These are phyloP conservation scores for Bombus waltoni DNA, from an alignment of 1,140 invertebrate genomes.

Conservation along the genomic window DNA sequence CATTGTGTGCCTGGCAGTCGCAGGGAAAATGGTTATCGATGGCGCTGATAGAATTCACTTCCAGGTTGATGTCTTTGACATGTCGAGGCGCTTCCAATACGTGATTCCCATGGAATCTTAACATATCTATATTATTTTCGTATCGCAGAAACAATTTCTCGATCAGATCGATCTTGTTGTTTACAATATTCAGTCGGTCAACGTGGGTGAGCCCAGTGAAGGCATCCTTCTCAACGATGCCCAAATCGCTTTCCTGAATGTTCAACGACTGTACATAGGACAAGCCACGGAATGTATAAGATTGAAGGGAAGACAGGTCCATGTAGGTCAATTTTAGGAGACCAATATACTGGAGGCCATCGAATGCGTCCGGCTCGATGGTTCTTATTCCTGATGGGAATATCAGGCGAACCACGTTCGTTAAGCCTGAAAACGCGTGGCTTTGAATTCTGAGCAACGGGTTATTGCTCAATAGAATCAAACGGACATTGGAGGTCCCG, in stretches of 20 bases:
- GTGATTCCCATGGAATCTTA: slow-evolving; percentile 91
- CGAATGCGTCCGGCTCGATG: slow-evolving; percentile 90
- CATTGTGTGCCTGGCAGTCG: slow-evolving; percentile 90
- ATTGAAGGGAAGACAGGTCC: slow-evolving; percentile 88
- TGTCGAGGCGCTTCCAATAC: slow-evolving; percentile 88
- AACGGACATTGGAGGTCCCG: slow-evolving; percentile 90
- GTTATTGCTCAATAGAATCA: slow-evolving; percentile 90
- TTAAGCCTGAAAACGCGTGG: slow-evolving; percentile 91
- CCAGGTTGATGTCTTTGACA: slow-evolving; percentile 86
- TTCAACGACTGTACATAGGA: slow-evolving; percentile 88
- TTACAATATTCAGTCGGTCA: slow-evolving; percentile 88
- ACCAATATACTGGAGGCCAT: slow-evolving; percentile 90
- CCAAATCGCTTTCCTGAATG: slow-evolving; percentile 91
- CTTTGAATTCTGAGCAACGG: slow-evolving; percentile 88
- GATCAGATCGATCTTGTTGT: slow-evolving; percentile 92
- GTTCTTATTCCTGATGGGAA: slow-evolving; percentile 89
- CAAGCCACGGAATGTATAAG: slow-evolving; percentile 89
- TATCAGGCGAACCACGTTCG: slow-evolving; percentile 89
- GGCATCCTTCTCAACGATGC: slow-evolving; percentile 87
- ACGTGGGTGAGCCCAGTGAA: slow-evolving; percentile 88
- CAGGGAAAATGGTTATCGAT: slow-evolving; percentile 92
- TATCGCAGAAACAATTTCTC: slow-evolving; percentile 87
- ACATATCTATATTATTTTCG: slow-evolving; percentile 86
- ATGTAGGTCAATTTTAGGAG: slow-evolving; percentile 91
- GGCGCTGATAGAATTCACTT: slow-evolving; percentile 87